These are phyloP conservation scores for Ischnus inquisitorius DNA, from an alignment of 2,888 invertebrate genomes.

Conservation along the genomic window DNA sequence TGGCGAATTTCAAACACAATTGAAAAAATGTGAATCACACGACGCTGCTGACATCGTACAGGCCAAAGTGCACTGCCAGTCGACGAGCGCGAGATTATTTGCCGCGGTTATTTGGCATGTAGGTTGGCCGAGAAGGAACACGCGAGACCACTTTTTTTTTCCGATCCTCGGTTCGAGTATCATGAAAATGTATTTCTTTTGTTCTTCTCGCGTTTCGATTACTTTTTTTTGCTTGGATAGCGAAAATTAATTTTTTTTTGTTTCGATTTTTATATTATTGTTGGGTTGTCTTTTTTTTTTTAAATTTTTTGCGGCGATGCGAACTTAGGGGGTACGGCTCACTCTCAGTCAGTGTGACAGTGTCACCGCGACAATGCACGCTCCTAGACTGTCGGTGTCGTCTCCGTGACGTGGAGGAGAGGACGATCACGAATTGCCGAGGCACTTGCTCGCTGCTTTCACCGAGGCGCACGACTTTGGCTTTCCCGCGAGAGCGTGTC, in stretches of 20 bases:
- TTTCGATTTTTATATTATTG: background rate
- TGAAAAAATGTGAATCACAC: background rate
- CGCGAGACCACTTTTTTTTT: slow-evolving; percentile 14
- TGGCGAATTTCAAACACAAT: background rate
- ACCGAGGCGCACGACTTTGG: slow-evolving; percentile 77
- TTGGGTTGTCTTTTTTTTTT: background rate
- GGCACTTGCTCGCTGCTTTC: slow-evolving; percentile 79
- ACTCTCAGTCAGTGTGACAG: slow-evolving; percentile 17
- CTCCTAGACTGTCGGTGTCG: slow-evolving; percentile 39
- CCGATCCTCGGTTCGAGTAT: slow-evolving; percentile 12
- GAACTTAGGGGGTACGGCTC: background rate
- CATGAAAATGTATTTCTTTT: background rate
- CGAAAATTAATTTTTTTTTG: background rate
- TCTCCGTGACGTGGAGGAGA: slow-evolving; percentile 36
- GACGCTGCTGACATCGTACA: slow-evolving; percentile 11
- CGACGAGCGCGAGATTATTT: background rate
- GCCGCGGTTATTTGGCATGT: slow-evolving; percentile 29
- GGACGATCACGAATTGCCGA: slow-evolving; percentile 47
- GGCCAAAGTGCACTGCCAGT: slow-evolving; percentile 2
- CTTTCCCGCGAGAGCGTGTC: slow-evolving; percentile 80
- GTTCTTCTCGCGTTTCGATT: background rate
- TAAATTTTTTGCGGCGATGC: background rate
- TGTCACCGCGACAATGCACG: slow-evolving; percentile 32
- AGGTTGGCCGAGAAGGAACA: slow-evolving; percentile 25
- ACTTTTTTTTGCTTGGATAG: background rate